A percentile compares a stretch with the other conserved stretches of the same genome.
Conservation (phyloP, 2,888 invertebrate genomes). For the Actias luna region DNA sequence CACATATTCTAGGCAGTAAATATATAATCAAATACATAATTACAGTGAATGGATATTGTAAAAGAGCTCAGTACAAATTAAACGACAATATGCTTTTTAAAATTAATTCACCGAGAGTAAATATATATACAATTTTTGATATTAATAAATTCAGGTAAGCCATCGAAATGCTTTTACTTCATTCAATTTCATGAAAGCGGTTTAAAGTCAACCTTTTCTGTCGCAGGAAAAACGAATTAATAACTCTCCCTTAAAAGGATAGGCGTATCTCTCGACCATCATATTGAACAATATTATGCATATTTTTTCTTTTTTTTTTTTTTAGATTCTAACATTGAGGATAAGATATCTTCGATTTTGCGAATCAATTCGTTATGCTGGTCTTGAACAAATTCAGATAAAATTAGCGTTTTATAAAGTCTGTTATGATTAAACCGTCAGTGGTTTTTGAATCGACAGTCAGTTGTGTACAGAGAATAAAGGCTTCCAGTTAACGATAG, state of each 20-base stretch:
- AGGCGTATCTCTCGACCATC: constrained; percentile 5
- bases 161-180: constrained; percentile 6
- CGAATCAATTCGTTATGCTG: background rate
- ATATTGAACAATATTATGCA: background rate
- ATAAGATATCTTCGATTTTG: background rate
- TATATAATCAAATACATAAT: background rate
- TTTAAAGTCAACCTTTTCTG: constrained; percentile 18
- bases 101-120: background rate
- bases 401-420: no score
- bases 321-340: background rate
- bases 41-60: background rate
- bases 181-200: constrained; percentile 17
- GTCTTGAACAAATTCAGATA: background rate
- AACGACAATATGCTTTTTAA: background rate
- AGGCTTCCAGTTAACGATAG: constrained; percentile 54
- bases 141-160: constrained; percentile 14
- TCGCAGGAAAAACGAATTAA: constrained; percentile 11
- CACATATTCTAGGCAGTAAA: no score
- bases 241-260: constrained; percentile 8
- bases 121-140: constrained; percentile 11
- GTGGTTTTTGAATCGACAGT: background rate
- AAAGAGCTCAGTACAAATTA: background rate
- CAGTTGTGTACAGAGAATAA: constrained; percentile 44
- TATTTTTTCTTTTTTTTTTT: background rate
- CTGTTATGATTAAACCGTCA: background rate